Evolutionary conservation across 1,140 invertebrate species (phyloP).

Genomic region (Carcinoscorpius rotundicauda): DNA sequence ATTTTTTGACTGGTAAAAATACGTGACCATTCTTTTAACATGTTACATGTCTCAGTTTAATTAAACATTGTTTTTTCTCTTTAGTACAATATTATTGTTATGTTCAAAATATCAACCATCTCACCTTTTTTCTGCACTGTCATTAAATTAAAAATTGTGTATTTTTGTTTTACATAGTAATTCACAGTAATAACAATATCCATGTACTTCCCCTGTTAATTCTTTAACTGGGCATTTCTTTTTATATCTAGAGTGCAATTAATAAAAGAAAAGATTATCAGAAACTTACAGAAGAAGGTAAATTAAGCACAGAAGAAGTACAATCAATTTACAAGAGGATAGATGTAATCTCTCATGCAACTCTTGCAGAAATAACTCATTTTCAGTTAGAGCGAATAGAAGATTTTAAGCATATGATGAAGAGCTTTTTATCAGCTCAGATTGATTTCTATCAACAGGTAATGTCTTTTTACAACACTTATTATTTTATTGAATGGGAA

Average conservation of each 20-base stretch:
- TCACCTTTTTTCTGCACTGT: too few species aligned
- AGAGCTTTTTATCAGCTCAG: conserved; percentile 72
- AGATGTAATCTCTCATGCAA: conserved; percentile 79
- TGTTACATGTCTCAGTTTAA: too few species aligned
- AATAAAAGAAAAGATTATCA: conserved; percentile 84
- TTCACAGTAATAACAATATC: not conserved
- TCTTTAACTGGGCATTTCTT: not conserved
- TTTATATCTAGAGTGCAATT: conserved; percentile 50
- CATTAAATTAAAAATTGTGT: too few species aligned
- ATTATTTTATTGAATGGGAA: too few species aligned
- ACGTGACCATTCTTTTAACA: too few species aligned
- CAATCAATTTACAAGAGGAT: conserved; percentile 65
- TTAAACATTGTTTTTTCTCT: too few species aligned
- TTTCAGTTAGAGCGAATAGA: conserved; percentile 76
- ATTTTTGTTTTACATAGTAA: too few species aligned
- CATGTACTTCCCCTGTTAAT: too few species aligned
- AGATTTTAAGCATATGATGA: conserved; percentile 77
- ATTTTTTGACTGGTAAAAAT: too few species aligned
- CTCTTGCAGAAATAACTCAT: conserved; percentile 85
- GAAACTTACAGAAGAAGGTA: conserved; percentile 60
- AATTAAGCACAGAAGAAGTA: conserved; percentile 64
- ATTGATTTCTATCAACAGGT: conserved; percentile 80
- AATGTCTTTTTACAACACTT: not conserved
- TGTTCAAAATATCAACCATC: too few species aligned
- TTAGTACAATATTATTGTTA: too few species aligned